Conservation (phyloP, 2,113 vertebrate genomes). For the Leptobrachium ailaonicum region DNA sequence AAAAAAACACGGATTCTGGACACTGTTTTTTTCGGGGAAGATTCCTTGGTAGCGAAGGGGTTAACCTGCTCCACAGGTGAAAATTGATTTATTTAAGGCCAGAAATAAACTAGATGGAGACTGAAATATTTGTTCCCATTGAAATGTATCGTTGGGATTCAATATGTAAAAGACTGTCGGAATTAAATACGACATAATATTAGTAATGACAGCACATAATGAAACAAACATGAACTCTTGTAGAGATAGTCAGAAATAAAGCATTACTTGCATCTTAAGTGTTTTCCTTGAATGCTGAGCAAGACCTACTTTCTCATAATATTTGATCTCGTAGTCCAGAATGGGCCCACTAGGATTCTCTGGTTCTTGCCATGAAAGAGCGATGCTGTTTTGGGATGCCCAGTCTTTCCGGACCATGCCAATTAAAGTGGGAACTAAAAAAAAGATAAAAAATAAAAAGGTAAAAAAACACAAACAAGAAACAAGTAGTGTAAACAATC, state of each 20-base stretch:
- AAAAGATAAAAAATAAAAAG: conserved; percentile 53
- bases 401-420: conserved; percentile 92
- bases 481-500: not conserved
- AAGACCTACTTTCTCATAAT: conserved; percentile 93
- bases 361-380: conserved; percentile 93
- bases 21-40: no score
- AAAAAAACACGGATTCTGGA: no score
- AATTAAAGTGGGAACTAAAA: conserved; percentile 87
- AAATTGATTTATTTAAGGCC: no score
- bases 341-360: conserved; percentile 78
- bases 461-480: not conserved
- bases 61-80: no score
- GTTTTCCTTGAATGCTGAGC: conserved; percentile 59
- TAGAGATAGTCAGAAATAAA: conserved; percentile 41
- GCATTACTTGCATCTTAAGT: conserved; percentile 50
- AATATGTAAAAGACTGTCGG: no score
- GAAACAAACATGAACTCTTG: conserved; percentile 9
- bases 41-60: no score
- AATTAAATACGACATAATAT: not conserved
- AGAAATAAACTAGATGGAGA: no score
- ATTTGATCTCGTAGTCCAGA: conserved; percentile 97
- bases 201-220: not conserved
- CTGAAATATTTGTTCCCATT: no score
- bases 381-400: conserved; percentile 95
- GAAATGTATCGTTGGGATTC: no score